Evolutionary conservation across 1,140 invertebrate species (phyloP), one percentile per base, ranked within the genome.

Genomic region (Panagrolaimus sp.): DNA sequence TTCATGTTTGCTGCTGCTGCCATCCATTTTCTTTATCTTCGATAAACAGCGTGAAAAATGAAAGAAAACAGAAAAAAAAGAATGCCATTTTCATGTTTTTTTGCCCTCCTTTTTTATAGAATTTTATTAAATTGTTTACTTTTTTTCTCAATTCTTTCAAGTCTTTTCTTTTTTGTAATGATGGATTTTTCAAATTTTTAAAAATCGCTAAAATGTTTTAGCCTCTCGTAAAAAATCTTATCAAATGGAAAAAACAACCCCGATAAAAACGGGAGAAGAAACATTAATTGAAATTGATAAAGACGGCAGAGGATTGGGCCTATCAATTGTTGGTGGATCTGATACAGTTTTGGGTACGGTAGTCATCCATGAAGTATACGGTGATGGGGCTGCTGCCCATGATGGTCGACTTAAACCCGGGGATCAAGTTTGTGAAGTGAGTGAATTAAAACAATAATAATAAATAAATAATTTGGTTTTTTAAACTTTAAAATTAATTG

Each of bases 331-430:
- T 44, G 81, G 81, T 38, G 80, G 80, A 24, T 80, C 76, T 26
- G 80, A 82, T 63, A 82, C 80, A 38, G 80, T 82, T 9, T 65
- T 82, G 2, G 79, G 81, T 43, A 77, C 80, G 6, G 78, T 82
- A n/a, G 79, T 82, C 26, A 82, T 82, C 68, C 80, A 82, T 48
- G 80, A 82, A 72, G 79, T 82, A 0, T 82, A 83, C 68, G 72
- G 73, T 5, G 80, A 82, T 73, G 80, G 80, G 15, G 91, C 90
- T 4, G 90, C 93, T 15, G 91, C 90, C 0, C 90, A 91, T 81
- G 95, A 98, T 83, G 92, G 91, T 0, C 87, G 94, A 48, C 85
- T 98, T 28, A 88, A 90, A 83, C 89, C 90, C 5, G 95, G 93
- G 6, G 96, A 98, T 86, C 93, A 96, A 84, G 90, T 98, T 74